Conservation (phyloP, 2,113 vertebrate genomes). For the Colius striatus region DNA sequence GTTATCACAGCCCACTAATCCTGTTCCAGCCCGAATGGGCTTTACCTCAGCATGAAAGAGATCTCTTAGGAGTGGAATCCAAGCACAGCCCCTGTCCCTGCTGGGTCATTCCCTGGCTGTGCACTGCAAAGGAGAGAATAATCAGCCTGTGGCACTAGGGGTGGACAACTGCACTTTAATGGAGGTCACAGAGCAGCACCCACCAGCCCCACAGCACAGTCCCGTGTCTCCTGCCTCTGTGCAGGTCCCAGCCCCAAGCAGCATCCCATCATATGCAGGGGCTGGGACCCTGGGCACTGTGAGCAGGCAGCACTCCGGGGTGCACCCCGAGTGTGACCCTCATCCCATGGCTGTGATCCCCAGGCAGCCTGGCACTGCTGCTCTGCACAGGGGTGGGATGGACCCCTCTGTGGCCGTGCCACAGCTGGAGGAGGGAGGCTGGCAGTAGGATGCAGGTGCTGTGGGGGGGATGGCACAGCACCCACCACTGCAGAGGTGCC, state of each 20-base stretch:
- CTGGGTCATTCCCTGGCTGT: background rate
- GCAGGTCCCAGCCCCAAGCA: background rate
- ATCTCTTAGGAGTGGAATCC: background rate
- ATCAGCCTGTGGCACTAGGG: background rate
- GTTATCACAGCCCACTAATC: background rate
- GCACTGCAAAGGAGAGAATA: rapidly evolving
- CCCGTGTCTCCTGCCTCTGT: rapidly evolving
- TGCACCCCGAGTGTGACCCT: background rate
- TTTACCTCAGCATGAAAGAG: background rate
- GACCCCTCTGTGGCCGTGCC: rapidly evolving
- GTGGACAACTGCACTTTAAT: conserved; percentile 38
- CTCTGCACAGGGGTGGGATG: rapidly evolving
- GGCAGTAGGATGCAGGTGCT: background rate
- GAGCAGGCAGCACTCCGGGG: background rate
- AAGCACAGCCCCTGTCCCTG: background rate
- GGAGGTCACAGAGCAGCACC: conserved; percentile 1
- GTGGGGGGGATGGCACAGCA: rapidly evolving
- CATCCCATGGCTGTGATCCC: background rate
- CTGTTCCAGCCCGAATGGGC: background rate
- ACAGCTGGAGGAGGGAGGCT: background rate
- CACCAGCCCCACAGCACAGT: background rate
- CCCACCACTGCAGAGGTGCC: background rate
- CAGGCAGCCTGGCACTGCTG: background rate
- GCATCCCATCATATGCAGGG: background rate
- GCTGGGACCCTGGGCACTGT: background rate